Evolutionary conservation across 2,113 vertebrate genomes (phyloP).

Genomic region (Erinaceus europaeus): DNA sequence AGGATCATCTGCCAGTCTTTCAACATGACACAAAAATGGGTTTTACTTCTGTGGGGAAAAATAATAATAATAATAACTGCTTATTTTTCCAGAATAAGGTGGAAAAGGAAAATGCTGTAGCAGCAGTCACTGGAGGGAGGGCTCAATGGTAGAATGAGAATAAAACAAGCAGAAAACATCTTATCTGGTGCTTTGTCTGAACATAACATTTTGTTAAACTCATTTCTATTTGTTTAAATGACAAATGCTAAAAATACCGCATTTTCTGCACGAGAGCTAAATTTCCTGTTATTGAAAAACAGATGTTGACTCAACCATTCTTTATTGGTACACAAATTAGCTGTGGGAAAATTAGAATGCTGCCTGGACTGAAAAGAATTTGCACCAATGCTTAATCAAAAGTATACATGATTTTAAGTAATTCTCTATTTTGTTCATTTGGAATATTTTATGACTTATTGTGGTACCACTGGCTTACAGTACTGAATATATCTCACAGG

Average conservation of each 20-base stretch:
- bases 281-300: conserved; percentile 63
- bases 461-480: too few relatives aligned
- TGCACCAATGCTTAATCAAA: conserved; percentile 44
- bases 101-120: conserved; percentile 57
- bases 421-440: not conserved
- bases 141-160: conserved; percentile 72
- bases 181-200: conserved; percentile 64
- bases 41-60: not conserved
- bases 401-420: conserved; percentile 30
- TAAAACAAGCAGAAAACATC: conserved; percentile 61
- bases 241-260: conserved; percentile 68
- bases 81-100: conserved; percentile 36
- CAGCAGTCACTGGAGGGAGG: conserved; percentile 78
- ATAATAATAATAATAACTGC: too few relatives aligned
- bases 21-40: conserved; percentile 16
- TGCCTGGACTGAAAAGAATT: conserved; percentile 35
- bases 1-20: conserved; percentile 23
- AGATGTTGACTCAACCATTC: conserved; percentile 55
- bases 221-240: conserved; percentile 71
- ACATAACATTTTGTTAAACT: conserved; percentile 65
- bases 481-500: too few relatives aligned
- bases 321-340: conserved; percentile 62
- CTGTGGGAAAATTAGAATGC: conserved; percentile 57
- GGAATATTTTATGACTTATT: not conserved
- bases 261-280: conserved; percentile 58